Base-by-base conservation (phyloP, 1,140 invertebrate species). In the Melipona quadrifasciata region DNA sequence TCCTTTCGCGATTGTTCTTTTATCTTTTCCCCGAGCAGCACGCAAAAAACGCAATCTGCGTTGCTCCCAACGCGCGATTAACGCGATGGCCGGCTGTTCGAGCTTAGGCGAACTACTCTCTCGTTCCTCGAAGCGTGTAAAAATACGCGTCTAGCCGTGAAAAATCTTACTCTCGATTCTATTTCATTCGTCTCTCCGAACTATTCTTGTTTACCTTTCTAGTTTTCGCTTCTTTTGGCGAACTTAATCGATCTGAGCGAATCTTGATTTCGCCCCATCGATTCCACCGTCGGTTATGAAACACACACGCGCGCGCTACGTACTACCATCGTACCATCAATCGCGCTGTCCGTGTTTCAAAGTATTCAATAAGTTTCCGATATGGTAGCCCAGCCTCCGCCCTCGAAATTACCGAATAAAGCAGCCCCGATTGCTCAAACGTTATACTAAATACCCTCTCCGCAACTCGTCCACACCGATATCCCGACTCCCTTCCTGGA, bases 1-100 rank as follows among this genome's bases (percentile, higher is more conserved):
- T 53, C 64, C 27, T 51, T 34, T 53, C 47, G 19, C 65, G 27
- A 68, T 79, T 53, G 51, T 8, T 53, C 64, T 39, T 24, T 21
- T 55, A 39, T 27, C 55, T 79, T 79, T 79, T 79, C n/a, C 55
- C 68, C 31, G 27, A 24, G 12, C 10, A 55, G 24, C 8, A 51
- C 10, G 64, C 21, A 51, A 55, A 68, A 79, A 79, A 76, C n/a
- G 57, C 74, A 76, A 47, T 76, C 27, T 76, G 55, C 34, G 57
- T 64, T 64, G 24, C 57, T 47, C 61, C 57, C 39, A 21, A 24
- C 10, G 24, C 16, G 31, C 21, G 24, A 39, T 21, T 57, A 75
- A 57, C 39, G 39, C 39, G 39, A 47, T 75, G 58, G 72, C 53
- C 19, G 53, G 72, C 31, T 47, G 74, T 19, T 76, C 57, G 24